Percentiles rank a stretch among this genome's conserved stretches.
Evolutionary conservation across 1,140 invertebrate genomes (phyloP).

Genomic region (Sinella curviseta): DNA sequence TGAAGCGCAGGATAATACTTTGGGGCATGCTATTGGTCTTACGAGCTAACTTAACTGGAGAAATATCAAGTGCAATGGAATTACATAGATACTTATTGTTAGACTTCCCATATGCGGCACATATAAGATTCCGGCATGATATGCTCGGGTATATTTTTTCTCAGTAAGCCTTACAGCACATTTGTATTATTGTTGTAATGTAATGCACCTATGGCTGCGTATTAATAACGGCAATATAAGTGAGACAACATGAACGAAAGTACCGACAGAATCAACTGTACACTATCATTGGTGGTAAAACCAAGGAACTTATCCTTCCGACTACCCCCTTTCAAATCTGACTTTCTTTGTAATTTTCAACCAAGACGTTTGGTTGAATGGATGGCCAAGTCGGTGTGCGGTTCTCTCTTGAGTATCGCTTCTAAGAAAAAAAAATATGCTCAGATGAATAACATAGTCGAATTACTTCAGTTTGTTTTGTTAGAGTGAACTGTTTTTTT

Average conservation of each 20-base stretch:
- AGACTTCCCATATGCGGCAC: neutral
- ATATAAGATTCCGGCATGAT: too few relatives aligned
- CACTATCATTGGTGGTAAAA: too few relatives aligned
- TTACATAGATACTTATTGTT: neutral
- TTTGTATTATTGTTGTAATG: too few relatives aligned
- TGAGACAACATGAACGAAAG: neutral
- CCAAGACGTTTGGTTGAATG: neutral
- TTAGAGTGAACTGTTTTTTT: too few relatives aligned
- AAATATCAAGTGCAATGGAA: neutral
- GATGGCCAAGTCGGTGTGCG: neutral
- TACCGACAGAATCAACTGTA: neutral
- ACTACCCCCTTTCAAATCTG: neutral
- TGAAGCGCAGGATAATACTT: constrained; percentile 14
- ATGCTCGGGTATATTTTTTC: too few relatives aligned
- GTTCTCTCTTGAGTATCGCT: neutral
- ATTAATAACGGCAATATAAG: too few relatives aligned
- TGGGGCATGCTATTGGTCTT: neutral
- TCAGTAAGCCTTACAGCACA: too few relatives aligned
- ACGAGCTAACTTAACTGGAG: neutral
- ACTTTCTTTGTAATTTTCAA: neutral
- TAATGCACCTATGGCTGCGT: too few relatives aligned
- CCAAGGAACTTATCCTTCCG: neutral
- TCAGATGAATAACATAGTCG: too few relatives aligned
- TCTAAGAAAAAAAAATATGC: too few relatives aligned
- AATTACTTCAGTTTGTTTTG: too few relatives aligned